phyloP scores from a whole-genome alignment of 35 echinoderm and acorn worm species.

The Anneissia japonica region DNA sequence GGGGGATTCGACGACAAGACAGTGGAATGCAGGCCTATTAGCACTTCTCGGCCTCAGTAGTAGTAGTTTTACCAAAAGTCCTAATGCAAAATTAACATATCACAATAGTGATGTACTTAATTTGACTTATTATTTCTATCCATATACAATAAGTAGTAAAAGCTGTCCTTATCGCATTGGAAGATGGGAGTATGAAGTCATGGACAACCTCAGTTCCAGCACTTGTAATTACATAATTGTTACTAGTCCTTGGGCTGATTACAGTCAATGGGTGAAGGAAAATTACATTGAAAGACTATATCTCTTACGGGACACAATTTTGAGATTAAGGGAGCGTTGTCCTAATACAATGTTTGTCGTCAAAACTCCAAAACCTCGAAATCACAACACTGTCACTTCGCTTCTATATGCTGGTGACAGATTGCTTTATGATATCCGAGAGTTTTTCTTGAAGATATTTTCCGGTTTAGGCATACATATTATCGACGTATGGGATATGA shows the following conservation, averaged over 20 bases:
- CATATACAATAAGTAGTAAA: no score
- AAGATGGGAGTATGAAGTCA: background rate
- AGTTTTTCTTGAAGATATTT: background rate
- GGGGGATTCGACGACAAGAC: no score
- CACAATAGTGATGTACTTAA: no score
- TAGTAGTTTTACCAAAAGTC: no score
- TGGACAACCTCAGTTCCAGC: background rate
- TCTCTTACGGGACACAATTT: background rate
- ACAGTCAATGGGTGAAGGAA: constrained; percentile 7
- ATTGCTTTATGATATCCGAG: background rate
- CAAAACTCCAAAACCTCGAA: constrained; percentile 12
- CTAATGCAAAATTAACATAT: no score
- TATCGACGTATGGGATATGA: constrained; percentile 37
- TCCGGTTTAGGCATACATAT: constrained; percentile 2
- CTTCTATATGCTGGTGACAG: background rate
- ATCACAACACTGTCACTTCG: background rate
- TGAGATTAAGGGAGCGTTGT: background rate
- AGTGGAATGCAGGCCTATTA: no score
- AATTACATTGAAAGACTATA: background rate
- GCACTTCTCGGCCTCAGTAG: no score
- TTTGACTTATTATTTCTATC: no score
- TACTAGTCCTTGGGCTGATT: constrained; percentile 34
- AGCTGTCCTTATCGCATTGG: no score
- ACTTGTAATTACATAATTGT: constrained; percentile 16
- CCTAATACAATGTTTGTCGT: constrained; percentile 8